These are phyloP conservation scores for Taxidea taxus DNA, from an alignment of 2,113 vertebrate species.

Conservation along the genomic window DNA sequence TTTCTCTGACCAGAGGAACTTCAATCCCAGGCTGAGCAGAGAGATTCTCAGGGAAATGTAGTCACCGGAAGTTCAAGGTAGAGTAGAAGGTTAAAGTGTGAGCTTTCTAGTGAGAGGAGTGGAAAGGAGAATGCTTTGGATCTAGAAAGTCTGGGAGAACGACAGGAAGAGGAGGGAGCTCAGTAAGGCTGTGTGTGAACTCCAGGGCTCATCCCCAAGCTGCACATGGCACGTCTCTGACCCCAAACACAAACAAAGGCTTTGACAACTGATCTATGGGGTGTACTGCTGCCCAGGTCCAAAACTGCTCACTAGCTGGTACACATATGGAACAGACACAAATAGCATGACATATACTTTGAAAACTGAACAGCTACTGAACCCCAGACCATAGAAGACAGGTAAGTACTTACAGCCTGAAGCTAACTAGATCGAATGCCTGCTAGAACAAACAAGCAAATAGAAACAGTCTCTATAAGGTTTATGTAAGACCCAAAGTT, in stretches of 20 bases:
- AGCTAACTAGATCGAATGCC: neutral
- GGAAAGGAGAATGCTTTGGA: neutral
- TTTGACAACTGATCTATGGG: neutral
- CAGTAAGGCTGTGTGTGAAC: neutral
- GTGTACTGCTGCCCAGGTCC: neutral
- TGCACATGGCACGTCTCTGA: neutral
- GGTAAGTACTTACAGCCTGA: neutral
- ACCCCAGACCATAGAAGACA: neutral
- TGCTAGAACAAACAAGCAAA: neutral
- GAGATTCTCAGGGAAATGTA: neutral
- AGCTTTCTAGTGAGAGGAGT: neutral
- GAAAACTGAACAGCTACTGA: neutral
- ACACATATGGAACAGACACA: neutral
- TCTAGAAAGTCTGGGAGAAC: neutral
- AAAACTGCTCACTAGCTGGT: neutral
- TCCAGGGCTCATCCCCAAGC: neutral
- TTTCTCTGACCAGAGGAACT: neutral
- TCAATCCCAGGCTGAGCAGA: neutral
- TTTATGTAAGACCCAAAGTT: slow-evolving; percentile 9
- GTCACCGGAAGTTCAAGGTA: neutral
- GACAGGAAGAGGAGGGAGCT: neutral
- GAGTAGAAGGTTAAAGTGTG: neutral
- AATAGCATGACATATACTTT: neutral
- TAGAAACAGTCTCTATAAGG: neutral
- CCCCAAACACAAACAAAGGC: neutral